A percentile compares a stretch with the other conserved stretches of the same genome.
phyloP scores from a whole-genome alignment of 2,888 invertebrate genomes.

The Cerceris rybyensis region DNA sequence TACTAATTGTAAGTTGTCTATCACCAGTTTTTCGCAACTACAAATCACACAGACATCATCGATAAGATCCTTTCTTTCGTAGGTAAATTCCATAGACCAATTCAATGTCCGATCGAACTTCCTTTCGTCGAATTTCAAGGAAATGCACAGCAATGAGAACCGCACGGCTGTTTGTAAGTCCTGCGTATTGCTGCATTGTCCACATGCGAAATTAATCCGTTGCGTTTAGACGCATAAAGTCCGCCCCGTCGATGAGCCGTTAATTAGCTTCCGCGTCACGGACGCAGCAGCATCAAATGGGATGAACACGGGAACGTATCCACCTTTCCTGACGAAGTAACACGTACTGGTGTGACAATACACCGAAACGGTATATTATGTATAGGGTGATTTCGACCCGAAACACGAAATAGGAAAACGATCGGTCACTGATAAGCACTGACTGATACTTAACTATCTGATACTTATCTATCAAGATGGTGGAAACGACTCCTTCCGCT shows the following conservation, averaged over 20 bases:
- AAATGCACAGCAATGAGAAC: neutral
- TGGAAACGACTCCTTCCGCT: too few relatives aligned
- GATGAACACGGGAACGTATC: constrained; percentile 56
- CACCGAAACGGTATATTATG: constrained; percentile 45
- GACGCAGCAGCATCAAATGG: constrained; percentile 63
- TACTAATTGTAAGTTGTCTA: too few relatives aligned
- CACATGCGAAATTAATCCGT: constrained; percentile 63
- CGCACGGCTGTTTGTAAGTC: constrained; percentile 33
- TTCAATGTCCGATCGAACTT: neutral
- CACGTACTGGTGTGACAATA: constrained; percentile 30
- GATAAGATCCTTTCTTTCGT: too few relatives aligned
- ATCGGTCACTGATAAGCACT: neutral
- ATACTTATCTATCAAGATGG: too few relatives aligned
- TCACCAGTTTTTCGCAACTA: too few relatives aligned
- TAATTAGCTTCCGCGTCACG: constrained; percentile 68
- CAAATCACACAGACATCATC: too few relatives aligned
- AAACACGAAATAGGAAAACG: neutral
- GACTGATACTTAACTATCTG: neutral
- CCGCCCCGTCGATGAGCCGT: constrained; percentile 65
- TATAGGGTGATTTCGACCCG: constrained; percentile 20
- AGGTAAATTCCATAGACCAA: neutral
- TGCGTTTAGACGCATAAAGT: constrained; percentile 68
- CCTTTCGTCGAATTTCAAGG: neutral
- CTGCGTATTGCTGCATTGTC: constrained; percentile 19
- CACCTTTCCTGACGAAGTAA: constrained; percentile 51